A percentile compares a stretch with the other conserved stretches of the same genome.
phyloP scores from a whole-genome alignment of 2,888 invertebrate species.

The Rhabditoides inermis region DNA sequence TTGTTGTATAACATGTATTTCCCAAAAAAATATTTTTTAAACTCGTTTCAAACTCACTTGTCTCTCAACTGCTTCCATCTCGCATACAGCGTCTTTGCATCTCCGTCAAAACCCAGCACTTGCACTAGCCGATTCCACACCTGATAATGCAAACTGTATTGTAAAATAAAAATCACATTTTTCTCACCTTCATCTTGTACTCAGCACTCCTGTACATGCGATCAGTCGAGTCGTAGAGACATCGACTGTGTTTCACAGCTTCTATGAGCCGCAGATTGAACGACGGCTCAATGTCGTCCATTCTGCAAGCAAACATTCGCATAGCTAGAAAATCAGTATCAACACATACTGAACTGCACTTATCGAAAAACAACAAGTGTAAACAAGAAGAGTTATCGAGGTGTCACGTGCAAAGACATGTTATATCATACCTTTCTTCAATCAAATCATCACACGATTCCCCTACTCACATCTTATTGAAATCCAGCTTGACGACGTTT shows the following conservation, averaged over 20 bases:
- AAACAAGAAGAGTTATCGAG: too few species aligned
- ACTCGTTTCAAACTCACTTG: conserved; percentile 34
- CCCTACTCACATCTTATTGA: too few species aligned
- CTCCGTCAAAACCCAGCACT: conserved; percentile 38
- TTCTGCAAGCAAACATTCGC: too few species aligned
- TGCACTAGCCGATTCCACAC: conserved; percentile 25
- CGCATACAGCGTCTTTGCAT: conserved; percentile 31
- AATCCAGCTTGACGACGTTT: too few species aligned
- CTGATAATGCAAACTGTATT: background rate
- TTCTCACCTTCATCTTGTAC: conserved; percentile 32
- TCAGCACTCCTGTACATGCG: conserved; percentile 40
- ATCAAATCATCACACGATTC: too few species aligned
- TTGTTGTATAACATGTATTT: too few species aligned
- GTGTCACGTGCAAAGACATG: too few species aligned
- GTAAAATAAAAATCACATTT: background rate
- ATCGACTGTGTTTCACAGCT: conserved; percentile 37
- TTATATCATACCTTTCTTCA: too few species aligned
- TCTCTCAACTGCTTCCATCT: conserved; percentile 46
- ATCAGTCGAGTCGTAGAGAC: conserved; percentile 42
- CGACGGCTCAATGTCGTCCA: conserved; percentile 22
- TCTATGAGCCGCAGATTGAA: conserved; percentile 46
- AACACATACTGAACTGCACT: too few species aligned
- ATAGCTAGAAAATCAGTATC: too few species aligned
- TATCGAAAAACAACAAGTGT: too few species aligned
- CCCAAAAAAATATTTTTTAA: too few species aligned